Base-by-base conservation (phyloP, 2,888 invertebrate species). In the Trissonchulus latispiculum region DNA sequence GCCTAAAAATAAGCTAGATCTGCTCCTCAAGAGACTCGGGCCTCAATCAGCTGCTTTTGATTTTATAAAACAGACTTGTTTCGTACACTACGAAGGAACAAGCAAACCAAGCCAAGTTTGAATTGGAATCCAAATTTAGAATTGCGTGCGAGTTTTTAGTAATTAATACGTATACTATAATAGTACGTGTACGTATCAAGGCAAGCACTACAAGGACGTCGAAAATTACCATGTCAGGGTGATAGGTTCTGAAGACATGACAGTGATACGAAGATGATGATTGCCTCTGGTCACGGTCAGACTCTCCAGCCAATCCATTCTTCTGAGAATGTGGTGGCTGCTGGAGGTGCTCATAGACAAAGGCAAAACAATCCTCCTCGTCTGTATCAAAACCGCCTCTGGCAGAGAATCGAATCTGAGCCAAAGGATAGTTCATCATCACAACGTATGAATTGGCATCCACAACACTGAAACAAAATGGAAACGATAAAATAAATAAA, bases 341-440 rank as follows among this genome's bases (percentile, higher is more conserved):
- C n/a, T n/a, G n/a, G n/a, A n/a, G n/a, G 90, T 90, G 80, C 93
- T 94, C 91, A 90, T 94, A 95, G 0, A 96, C 96, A 85, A 97
- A 96, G 8, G 96, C 96, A 86, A 97, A 97, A 85, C 97, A 97
- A n/a, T 92, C 89, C 0, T 90, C 90, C 80, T 95, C 95, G 0
- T 88, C 87, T 31, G 91, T 90, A 68, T 90, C 90, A 18, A 89
- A 88, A 37, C 90, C 88, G 3, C 97, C 97, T 70, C 94, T 90
- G 3, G 94, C 94, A 85, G 95, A 97, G 86, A 95, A 94, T 76
- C 94, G 88, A 77, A 96, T 95, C 77, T 93, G 89, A 80, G 93
- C 92, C 74, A 96, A 91, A 78, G 93, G 90, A 83, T 93, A 97
- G 1, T 90, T 89, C 0, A 91, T 89, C 84, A 95, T 92, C 77